Evolutionary conservation across 2,797 vertebrate genomes (phyloP).

Genomic region (Steatocranus sp.): DNA sequence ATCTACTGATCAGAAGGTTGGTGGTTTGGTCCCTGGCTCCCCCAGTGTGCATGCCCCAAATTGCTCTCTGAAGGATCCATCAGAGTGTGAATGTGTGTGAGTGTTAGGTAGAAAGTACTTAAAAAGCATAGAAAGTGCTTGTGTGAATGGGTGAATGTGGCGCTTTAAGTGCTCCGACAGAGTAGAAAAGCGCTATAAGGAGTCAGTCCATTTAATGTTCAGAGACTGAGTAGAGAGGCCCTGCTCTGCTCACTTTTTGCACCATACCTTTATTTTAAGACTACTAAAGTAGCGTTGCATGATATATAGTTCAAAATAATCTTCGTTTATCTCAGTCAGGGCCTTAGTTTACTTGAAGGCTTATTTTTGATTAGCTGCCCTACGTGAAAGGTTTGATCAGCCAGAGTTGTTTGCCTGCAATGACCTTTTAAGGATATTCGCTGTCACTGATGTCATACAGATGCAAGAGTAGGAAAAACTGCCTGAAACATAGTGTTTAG

Average conservation of each 20-base stretch:
- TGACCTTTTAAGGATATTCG: not conserved
- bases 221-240: not conserved
- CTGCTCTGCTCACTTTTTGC: not conserved
- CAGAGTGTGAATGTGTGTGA: not conserved
- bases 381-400: not conserved
- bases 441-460: not conserved
- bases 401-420: accelerated
- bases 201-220: not conserved
- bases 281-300: not conserved
- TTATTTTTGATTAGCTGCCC: not conserved
- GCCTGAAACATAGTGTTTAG: not conserved
- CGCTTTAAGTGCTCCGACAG: not conserved
- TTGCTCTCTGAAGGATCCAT: not conserved
- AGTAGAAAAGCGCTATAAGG: not conserved
- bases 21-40: not conserved
- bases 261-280: not conserved
- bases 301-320: not conserved
- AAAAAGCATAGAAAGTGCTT: not conserved
- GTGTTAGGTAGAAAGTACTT: not conserved
- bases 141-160: not conserved
- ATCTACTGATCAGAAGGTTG: not conserved
- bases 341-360: not conserved
- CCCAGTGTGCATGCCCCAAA: not conserved
- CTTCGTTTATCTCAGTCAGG: not conserved
- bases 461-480: not conserved